Conservation (phyloP, 2,797 vertebrate genomes). For the Acrocephalus scirpaceus region DNA sequence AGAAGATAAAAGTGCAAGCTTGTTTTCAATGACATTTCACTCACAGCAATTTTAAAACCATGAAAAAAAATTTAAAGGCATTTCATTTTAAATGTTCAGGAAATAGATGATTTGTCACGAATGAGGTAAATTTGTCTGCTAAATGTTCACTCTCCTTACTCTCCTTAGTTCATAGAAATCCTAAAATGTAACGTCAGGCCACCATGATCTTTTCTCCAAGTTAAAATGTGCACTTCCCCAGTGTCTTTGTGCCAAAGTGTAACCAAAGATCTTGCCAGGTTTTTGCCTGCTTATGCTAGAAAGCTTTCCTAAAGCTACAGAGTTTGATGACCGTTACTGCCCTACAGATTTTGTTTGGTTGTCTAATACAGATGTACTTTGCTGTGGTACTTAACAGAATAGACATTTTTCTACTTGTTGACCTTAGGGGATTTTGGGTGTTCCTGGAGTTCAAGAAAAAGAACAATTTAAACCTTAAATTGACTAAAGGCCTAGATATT, state of each 20-base stretch:
- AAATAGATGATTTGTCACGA: background rate
- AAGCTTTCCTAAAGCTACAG: background rate
- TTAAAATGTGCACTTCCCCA: background rate
- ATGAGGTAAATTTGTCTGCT: background rate
- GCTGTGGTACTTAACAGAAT: background rate
- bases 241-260: background rate
- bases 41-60: background rate
- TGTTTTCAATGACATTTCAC: background rate
- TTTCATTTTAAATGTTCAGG: background rate
- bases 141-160: background rate
- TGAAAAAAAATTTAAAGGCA: background rate
- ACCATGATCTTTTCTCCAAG: background rate
- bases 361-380: background rate
- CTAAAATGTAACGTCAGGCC: background rate
- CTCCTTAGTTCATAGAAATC: background rate
- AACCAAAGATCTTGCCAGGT: background rate
- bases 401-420: background rate
- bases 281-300: background rate
- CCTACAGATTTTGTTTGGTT: background rate
- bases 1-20: slow-evolving; percentile 4
- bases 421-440: background rate
- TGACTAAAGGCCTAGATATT: background rate
- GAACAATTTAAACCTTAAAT: background rate
- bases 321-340: background rate
- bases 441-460: background rate